phyloP scores from a whole-genome alignment of 2,888 invertebrate species.

The Rotaria socialis region DNA sequence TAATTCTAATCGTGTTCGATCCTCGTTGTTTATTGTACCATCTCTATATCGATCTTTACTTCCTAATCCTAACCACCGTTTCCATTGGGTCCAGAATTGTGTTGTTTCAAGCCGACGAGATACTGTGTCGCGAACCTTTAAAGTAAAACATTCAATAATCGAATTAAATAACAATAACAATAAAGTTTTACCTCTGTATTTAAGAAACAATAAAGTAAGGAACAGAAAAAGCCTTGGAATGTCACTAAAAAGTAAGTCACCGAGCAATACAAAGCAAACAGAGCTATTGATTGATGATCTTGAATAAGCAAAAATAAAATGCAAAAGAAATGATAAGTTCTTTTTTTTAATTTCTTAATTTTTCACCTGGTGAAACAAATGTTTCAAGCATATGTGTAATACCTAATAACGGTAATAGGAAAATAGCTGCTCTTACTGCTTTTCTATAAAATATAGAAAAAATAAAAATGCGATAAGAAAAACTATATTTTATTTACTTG shows the following conservation, averaged over 20 bases:
- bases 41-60: not conserved
- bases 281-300: slow-evolving; percentile 6
- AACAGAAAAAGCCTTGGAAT: slow-evolving; percentile 62
- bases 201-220: slow-evolving; percentile 62
- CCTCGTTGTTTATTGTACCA: not conserved
- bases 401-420: slow-evolving; percentile 61
- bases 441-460: slow-evolving; percentile 55
- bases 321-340: not conserved
- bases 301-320: not conserved
- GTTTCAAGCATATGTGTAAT: slow-evolving; percentile 61
- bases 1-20: slow-evolving; percentile 18
- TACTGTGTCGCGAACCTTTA: not conserved
- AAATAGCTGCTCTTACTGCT: slow-evolving; percentile 62
- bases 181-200: slow-evolving; percentile 59
- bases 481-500: not conserved
- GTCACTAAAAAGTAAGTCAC: slow-evolving; percentile 53
- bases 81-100: not conserved
- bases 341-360: not conserved
- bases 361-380: slow-evolving; percentile 30
- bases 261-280: slow-evolving; percentile 29
- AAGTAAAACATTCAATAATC: not conserved
- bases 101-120: not conserved
- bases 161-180: not conserved
- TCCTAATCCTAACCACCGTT: not conserved
- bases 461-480: not conserved